phyloP scores from a whole-genome alignment of 2,797 vertebrate species.

The Pteropus rufus region DNA sequence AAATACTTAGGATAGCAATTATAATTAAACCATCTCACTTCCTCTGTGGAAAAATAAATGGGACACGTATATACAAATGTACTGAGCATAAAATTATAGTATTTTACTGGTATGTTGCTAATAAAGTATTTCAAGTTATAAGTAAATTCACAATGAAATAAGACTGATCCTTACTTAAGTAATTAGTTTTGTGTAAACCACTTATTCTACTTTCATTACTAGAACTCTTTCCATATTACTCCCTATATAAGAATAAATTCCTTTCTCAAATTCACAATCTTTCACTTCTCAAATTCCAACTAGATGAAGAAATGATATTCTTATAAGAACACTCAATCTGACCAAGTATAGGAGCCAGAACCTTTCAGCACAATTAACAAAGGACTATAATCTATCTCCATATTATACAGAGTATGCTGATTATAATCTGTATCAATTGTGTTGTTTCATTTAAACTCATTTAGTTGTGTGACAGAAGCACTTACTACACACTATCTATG shows the following conservation, averaged over 20 bases:
- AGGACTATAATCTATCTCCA: background rate
- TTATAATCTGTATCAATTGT: background rate
- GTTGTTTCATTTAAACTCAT: background rate
- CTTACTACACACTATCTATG: background rate
- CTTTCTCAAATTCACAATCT: constrained; percentile 9
- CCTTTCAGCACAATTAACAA: background rate
- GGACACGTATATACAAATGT: background rate
- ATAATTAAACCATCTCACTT: background rate
- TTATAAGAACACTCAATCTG: background rate
- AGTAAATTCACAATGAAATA: background rate
- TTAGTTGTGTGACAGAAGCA: background rate
- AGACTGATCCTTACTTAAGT: background rate
- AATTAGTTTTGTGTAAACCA: background rate
- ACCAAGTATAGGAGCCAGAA: background rate
- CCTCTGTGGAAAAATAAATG: background rate
- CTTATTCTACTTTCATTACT: background rate
- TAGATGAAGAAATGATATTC: background rate
- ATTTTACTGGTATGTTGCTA: background rate
- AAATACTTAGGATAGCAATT: constrained; percentile 16
- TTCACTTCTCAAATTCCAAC: background rate
- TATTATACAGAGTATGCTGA: background rate
- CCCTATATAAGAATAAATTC: background rate
- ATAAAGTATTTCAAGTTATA: background rate
- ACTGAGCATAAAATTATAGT: background rate
- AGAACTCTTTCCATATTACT: background rate